Conservation (phyloP, 2,888 invertebrate species). For the Caradrina kadenii region DNA sequence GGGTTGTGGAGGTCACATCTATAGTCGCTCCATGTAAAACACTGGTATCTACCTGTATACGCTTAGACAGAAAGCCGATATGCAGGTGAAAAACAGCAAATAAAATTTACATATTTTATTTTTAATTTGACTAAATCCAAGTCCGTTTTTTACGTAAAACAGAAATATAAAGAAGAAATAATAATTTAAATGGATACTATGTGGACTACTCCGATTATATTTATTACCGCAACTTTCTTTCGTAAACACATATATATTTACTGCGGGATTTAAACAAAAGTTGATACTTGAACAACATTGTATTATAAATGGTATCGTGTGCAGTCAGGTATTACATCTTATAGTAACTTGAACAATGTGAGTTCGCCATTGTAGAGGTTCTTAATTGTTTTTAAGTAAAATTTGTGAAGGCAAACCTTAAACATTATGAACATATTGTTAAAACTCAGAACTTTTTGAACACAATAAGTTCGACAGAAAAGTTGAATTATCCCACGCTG, state of each 20-base stretch:
- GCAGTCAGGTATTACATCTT: conserved; percentile 8
- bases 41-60: too few species aligned
- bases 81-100: too few species aligned
- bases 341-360: conserved; percentile 19
- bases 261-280: conserved; percentile 10
- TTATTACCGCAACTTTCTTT: not conserved
- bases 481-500: conserved; percentile 16
- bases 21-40: too few species aligned
- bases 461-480: not conserved
- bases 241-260: not conserved
- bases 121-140: too few species aligned
- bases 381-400: conserved; percentile 19
- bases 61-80: too few species aligned
- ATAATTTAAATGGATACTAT: not conserved
- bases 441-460: not conserved
- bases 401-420: conserved; percentile 8
- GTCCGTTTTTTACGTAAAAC: too few species aligned
- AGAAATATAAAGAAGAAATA: too few species aligned
- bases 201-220: not conserved
- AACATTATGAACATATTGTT: conserved; percentile 1
- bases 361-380: conserved; percentile 11
- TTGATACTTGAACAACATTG: conserved; percentile 14
- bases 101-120: too few species aligned
- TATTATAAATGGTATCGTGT: not conserved
- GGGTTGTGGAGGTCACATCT: too few species aligned